Evolutionary conservation across 2,113 vertebrate genomes (phyloP).

Genomic region (Coregonus clupeaformis): DNA sequence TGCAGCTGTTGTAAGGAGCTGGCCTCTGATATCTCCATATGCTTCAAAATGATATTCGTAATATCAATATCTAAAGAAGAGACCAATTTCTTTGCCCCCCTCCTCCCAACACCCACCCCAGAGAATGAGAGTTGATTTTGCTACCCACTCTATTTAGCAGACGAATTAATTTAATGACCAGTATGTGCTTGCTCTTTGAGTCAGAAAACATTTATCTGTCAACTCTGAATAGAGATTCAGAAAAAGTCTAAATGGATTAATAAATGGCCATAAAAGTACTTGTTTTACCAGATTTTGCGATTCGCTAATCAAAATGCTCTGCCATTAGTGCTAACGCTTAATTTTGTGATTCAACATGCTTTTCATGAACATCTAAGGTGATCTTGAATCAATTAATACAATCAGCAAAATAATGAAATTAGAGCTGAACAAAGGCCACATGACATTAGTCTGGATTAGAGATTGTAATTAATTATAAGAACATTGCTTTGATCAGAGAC

Average conservation of each 20-base stretch:
- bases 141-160: conserved; percentile 1
- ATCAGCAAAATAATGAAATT: conserved; percentile 22
- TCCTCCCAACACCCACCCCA: neutral
- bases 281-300: neutral
- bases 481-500: conserved; percentile 51
- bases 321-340: neutral
- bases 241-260: too few species aligned
- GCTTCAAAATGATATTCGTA: too few species aligned
- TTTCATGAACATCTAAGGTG: conserved; percentile 9
- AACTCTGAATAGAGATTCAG: neutral
- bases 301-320: neutral
- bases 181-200: conserved; percentile 5
- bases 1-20: too few species aligned
- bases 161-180: neutral
- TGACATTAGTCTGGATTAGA: conserved; percentile 23
- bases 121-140: neutral
- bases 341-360: neutral
- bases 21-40: too few species aligned
- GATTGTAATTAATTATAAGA: conserved; percentile 50
- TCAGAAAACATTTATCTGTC: neutral
- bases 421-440: conserved; percentile 40
- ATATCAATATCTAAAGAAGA: too few species aligned
- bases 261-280: neutral
- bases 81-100: neutral
- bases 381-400: conserved; percentile 2